Base-by-base conservation (phyloP, 1,140 invertebrate species). In the Oreohelix idahoensis region DNA sequence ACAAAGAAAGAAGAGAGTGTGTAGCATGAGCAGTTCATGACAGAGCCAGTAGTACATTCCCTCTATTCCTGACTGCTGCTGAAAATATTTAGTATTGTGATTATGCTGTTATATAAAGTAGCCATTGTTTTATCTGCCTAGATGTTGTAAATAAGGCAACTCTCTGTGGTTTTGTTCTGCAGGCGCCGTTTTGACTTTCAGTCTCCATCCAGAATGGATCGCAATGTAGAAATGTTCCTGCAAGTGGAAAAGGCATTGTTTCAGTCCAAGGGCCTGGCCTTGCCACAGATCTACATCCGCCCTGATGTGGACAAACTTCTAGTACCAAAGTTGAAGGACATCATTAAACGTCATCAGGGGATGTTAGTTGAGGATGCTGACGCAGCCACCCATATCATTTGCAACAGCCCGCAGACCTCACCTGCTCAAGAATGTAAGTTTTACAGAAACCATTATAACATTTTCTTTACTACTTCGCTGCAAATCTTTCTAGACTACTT, bases 171-270 rank as follows among this genome's bases (percentile, higher is more conserved):
- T 4, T 58, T 20, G 17, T 58, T 58, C 23, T 66, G 23, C 86
- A 92, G 89, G 92, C 85, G 93, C 49, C 86, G 93, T 71, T 93
- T 93, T 84, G 93, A 94, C 86, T 95, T 95, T 86, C 92, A 96
- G 94, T 97, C 97, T 88, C 96, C 97, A 11, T 96, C 96, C 23
- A 95, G 97, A 63, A 95, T 97, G 93, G 97, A 99, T 91, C 94
- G 97, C 83, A 97, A 98, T 89, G 95, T 98, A 71, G 97, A 99
- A 91, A 96, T 99, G 95, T 96, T 98, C 92, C 95, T 97, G 94
- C 95, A 96, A 82, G 97, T 98, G 79, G 97, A 98, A 92, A 96
- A 97, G 87, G 94, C 96, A 0, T 92, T 99, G 77, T 94, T 97
- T n/a, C 95, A 96, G 83, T 96, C 95, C 79, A 96, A 97, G 90